Evolutionary conservation across 2,797 vertebrate species (phyloP), one percentile per base, ranked within the genome.

Genomic region (Gadopsis marmoratus): DNA sequence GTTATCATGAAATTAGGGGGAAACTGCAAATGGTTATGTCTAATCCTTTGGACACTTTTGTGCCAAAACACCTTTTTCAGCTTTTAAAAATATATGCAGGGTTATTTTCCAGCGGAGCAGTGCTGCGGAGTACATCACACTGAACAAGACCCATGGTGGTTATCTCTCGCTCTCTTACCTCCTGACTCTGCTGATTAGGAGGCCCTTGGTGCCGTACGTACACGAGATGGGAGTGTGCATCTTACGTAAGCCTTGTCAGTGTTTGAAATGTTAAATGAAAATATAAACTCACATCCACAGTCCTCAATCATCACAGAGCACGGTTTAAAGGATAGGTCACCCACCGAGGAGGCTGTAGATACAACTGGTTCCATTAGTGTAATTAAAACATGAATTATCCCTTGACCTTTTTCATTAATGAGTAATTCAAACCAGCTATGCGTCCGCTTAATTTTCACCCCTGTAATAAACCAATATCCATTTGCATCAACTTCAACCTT

Each of bases 141-240:
- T 84, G 26, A 83, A 60, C 0, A 0, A 58, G 68, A 72, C 47
- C 31, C 59, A 29, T 4, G 2, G 47, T 21, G 13, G 50, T 84
- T 91, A 81, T 89, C 84, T 84, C 39, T 68, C 54, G 21, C 21
- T 54, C 31, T 33, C 58, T 63, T 1, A 62, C 86, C 74, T 80
- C 60, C 73, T 88, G 88, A 81, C 81, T 67, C 74, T 66, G 58
- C 76, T 82, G 91, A 92, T 90, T 87, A 90, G 76, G 81, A 81
- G 78, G 79, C 76, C 76, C 64, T 43, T 5, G 8, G 60, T 60
- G 64, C 19, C n/a, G 11, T 50, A 60, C 69, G 43, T 54, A 72
- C 47, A 37, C 58, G 56, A 61, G 58, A 76, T 63, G 60, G 35
- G 23, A 55, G 64, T 26, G 43, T 62, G 76, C 56, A 17, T 78